Conservation (phyloP, 2,113 vertebrate genomes). For the Entomyzon cyanotis region DNA sequence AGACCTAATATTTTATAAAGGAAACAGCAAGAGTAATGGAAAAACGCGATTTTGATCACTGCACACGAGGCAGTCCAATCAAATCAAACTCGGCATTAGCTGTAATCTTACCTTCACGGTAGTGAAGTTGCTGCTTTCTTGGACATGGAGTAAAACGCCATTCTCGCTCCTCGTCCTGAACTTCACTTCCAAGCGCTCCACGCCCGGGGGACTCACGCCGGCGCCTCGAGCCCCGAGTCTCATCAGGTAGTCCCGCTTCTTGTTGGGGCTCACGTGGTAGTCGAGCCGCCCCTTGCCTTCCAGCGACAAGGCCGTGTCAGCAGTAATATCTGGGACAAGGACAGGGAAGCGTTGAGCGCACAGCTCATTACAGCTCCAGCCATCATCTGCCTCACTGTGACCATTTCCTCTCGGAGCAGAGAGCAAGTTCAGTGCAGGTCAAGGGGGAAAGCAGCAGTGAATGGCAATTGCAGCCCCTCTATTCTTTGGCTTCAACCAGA, state of each 20-base stretch:
- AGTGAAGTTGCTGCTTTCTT: conserved; percentile 97
- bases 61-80: neutral
- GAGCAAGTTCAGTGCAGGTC: conserved; percentile 32
- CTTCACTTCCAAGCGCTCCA: conserved; percentile 86
- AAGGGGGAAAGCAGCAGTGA: neutral
- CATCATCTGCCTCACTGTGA: neutral
- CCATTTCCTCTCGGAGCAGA: neutral
- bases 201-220: neutral
- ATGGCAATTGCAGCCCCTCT: neutral
- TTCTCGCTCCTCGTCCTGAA: conserved; percentile 93
- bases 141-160: conserved; percentile 87
- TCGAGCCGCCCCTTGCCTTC: conserved; percentile 91
- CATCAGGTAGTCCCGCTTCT: conserved; percentile 86
- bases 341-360: neutral
- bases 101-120: conserved; percentile 84
- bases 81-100: neutral
- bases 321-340: conserved; percentile 80
- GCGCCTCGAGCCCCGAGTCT: conserved; percentile 54
- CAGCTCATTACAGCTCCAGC: neutral
- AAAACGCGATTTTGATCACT: conserved; percentile 26
- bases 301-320: conserved; percentile 89
- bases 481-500: conserved; percentile 9
- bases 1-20: conserved; percentile 56
- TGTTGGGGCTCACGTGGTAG: conserved; percentile 85
- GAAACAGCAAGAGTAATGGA: conserved; percentile 57